Evolutionary conservation across 2,797 vertebrate genomes (phyloP).

Genomic region (Megalops cyprinoides): DNA sequence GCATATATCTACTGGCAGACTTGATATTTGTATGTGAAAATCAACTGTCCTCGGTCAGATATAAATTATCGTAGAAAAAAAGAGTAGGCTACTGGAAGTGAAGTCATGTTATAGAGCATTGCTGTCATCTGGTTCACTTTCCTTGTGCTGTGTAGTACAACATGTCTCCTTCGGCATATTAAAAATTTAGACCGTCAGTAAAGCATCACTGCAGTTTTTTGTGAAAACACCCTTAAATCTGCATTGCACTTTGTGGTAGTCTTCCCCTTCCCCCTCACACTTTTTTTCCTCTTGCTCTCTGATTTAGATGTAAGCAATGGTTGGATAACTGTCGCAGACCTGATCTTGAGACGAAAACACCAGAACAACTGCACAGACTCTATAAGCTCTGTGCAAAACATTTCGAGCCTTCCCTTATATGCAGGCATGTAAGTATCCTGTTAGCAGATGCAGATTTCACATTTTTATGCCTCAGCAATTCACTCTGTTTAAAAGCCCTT

Average conservation of each 20-base stretch:
- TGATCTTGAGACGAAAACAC: conserved; percentile 87
- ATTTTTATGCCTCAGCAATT: conserved; percentile 8
- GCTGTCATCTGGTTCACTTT: background rate
- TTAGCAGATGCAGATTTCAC: background rate
- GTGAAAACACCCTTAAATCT: too few species aligned
- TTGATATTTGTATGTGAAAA: background rate
- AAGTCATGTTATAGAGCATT: background rate
- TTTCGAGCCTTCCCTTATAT: conserved; percentile 92
- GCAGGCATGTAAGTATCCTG: conserved; percentile 81
- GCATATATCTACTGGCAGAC: too few species aligned
- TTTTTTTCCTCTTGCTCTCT: conserved; percentile 31
- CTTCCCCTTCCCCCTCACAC: too few species aligned
- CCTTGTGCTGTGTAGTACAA: background rate
- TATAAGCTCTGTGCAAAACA: conserved; percentile 93
- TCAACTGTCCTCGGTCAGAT: background rate
- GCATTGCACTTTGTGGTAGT: background rate
- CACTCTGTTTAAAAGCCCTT: background rate
- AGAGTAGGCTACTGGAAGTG: background rate
- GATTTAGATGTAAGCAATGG: conserved; percentile 83
- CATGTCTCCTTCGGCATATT: too few species aligned
- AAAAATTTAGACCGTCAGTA: too few species aligned
- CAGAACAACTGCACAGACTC: conserved; percentile 89
- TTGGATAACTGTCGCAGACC: conserved; percentile 87
- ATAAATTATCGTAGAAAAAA: background rate
- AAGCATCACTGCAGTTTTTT: too few species aligned